Conservation (phyloP, 1,140 invertebrate species). For the Dreissena rostriformis region DNA sequence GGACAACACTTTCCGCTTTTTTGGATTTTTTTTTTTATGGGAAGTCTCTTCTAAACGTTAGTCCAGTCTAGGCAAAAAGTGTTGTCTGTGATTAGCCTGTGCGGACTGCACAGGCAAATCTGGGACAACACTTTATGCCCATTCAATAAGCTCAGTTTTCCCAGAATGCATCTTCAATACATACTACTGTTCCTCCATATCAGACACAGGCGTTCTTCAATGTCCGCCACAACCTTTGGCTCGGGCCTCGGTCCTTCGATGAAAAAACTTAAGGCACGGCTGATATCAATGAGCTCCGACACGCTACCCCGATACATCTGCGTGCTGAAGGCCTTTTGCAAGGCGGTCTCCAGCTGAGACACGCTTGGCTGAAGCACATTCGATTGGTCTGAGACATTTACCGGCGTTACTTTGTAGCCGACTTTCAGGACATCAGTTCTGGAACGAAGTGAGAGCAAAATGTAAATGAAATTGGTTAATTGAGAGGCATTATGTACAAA, state of each 20-base stretch:
- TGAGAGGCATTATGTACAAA: too few relatives aligned
- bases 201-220: slow-evolving; percentile 30
- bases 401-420: slow-evolving; percentile 11
- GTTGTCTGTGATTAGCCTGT: too few relatives aligned
- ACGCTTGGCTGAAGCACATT: slow-evolving; percentile 3
- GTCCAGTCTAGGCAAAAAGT: too few relatives aligned
- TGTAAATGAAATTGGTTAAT: too few relatives aligned
- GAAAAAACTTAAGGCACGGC: neutral
- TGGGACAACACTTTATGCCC: too few relatives aligned
- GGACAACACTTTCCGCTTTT: too few relatives aligned
- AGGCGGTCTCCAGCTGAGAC: slow-evolving; percentile 1
- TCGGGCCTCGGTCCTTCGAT: slow-evolving; percentile 27
- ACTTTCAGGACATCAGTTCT: slow-evolving; percentile 29
- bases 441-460: neutral
- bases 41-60: too few relatives aligned
- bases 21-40: too few relatives aligned
- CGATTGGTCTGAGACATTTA: neutral
- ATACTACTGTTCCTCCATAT: slow-evolving; percentile 30
- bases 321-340: slow-evolving; percentile 23
- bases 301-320: slow-evolving; percentile 28
- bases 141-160: too few relatives aligned
- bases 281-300: slow-evolving; percentile 2
- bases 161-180: neutral
- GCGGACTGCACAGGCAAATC: too few relatives aligned
- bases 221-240: neutral